Conservation (phyloP, 2,113 vertebrate species). For the Eulemur macaco region DNA sequence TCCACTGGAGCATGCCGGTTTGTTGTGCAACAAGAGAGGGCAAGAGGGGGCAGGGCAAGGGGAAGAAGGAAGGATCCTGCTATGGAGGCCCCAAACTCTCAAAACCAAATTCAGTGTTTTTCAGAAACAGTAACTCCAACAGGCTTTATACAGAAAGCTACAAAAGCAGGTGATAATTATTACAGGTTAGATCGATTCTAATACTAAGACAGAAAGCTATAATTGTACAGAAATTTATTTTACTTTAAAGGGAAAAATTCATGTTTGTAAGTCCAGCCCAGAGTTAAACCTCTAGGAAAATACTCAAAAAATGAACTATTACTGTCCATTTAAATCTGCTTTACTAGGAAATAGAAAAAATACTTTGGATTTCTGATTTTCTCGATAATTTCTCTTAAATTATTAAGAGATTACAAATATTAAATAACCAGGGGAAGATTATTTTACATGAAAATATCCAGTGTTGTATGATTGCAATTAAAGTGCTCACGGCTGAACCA, state of each 20-base stretch:
- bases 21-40: background rate
- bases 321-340: background rate
- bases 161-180: background rate
- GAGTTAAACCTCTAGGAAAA: background rate
- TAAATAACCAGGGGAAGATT: background rate
- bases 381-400: background rate
- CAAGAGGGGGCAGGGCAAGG: background rate
- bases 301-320: background rate
- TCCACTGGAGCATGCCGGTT: rapidly evolving
- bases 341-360: background rate
- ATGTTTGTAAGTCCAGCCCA: background rate
- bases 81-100: background rate
- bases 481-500: background rate
- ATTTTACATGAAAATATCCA: background rate
- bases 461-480: background rate
- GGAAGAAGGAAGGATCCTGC: background rate
- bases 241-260: background rate
- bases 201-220: background rate
- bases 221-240: background rate
- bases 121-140: background rate
- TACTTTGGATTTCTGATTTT: background rate
- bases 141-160: rapidly evolving
- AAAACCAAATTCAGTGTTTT: background rate
- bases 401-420: background rate
- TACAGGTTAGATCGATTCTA: background rate